Conservation (phyloP, 2,888 invertebrate species). For the Drepanosiphum platanoidis region DNA sequence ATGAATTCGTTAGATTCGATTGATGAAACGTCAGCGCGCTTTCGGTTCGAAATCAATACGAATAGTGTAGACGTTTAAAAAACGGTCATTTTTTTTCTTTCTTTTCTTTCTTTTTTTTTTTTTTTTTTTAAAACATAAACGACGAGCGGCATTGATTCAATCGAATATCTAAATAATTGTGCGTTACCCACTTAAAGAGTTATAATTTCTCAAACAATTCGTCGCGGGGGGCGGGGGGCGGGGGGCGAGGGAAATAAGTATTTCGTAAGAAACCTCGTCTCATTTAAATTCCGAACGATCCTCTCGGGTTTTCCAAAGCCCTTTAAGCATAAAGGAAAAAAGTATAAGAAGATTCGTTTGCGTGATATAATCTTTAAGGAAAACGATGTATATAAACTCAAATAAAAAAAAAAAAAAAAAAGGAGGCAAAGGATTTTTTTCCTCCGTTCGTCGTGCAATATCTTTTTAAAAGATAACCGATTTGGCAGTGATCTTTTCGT, state of each 20-base stretch:
- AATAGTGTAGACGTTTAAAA: neutral
- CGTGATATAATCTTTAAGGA: slow-evolving; percentile 55
- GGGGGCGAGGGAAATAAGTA: slow-evolving; percentile 25
- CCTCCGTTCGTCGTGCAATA: slow-evolving; percentile 18
- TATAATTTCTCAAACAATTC: slow-evolving; percentile 22
- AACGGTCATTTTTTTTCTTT: neutral
- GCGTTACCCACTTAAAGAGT: neutral
- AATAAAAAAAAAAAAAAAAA: slow-evolving; percentile 21
- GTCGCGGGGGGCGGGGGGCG: neutral
- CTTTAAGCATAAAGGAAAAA: slow-evolving; percentile 9
- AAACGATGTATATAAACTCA: slow-evolving; percentile 49
- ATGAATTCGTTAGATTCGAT: neutral
- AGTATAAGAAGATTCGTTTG: slow-evolving; percentile 37
- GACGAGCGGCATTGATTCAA: neutral
- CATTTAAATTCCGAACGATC: slow-evolving; percentile 56
- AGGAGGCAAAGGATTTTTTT: slow-evolving; percentile 38
- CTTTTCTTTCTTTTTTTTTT: too few relatives aligned
- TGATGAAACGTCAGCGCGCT: neutral
- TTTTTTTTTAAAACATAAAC: neutral
- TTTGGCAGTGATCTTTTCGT: slow-evolving; percentile 56
- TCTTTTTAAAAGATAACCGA: slow-evolving; percentile 53
- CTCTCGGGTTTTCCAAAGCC: slow-evolving; percentile 40
- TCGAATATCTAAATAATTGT: neutral
- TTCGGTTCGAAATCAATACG: neutral
- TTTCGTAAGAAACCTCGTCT: slow-evolving; percentile 45